Evolutionary conservation across 2,113 vertebrate species (phyloP), one percentile per base, ranked within the genome.

Genomic region (Podarcis muralis): DNA sequence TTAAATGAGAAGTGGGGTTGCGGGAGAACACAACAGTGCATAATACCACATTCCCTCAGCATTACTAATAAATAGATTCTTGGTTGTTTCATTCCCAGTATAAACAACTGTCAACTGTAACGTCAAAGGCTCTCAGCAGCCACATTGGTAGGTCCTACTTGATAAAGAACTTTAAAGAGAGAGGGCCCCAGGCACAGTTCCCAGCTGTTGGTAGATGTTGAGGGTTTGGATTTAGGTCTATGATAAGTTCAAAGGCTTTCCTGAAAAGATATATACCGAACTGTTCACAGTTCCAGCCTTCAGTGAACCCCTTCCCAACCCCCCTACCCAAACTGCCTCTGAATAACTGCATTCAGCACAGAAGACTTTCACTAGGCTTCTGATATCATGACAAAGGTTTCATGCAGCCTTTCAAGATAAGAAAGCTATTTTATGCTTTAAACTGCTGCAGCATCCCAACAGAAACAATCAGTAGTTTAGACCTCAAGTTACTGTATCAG

Each of bases 71-170:
- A 86, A 83, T 91, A 20, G 11, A 75, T 43, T 80, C 59, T 72
- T 68, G 2, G 9, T 69, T 88, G 27, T 69, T 87, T 76, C 80
- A 62, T 83, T 78, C 65, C 1, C 27, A 69, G 43, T 90, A 87
- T 68, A 83, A 87, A 86, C 88, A 90, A 77, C 79, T 86, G 89
- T 86, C 88, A 89, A n/a, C 75, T 59, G 43, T 88, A 76, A 76
- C 43, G 83, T 5, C 43, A 37, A 76, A 77, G 83, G 79, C 74
- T 57, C 85, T 93, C 82, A 77, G 2, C 6, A 89, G 43, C 85
- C 77, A 72, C 20, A 35, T 79, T 76, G 75, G 75, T 87, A 76
- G 78, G 85, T 82, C 20, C 22, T 3, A 40, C 0, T 79, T 88
- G 90, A 77, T 20, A 53, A 32, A 68, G 84, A 35, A 69, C 81